These are phyloP conservation scores for Lithophane socia DNA, from an alignment of 2,888 invertebrate species.

Conservation along the genomic window DNA sequence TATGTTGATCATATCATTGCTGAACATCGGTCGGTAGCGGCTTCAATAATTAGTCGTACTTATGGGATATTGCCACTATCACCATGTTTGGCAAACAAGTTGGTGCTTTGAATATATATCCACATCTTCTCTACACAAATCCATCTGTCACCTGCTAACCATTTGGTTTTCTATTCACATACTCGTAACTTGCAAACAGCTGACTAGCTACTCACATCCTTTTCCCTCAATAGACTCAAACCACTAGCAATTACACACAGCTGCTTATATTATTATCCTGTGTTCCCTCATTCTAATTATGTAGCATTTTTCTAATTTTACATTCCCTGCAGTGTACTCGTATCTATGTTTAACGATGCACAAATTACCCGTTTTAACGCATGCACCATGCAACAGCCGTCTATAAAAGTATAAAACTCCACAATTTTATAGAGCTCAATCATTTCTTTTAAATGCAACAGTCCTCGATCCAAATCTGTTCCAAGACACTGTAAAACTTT, in stretches of 20 bases:
- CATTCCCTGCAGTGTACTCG: conserved; percentile 43
- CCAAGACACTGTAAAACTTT: conserved; percentile 43
- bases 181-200: neutral
- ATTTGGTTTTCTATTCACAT: conserved; percentile 6
- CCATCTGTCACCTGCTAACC: neutral
- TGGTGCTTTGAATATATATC: neutral
- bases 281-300: conserved; percentile 42
- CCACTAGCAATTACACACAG: conserved; percentile 44
- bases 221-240: conserved; percentile 24
- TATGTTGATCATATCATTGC: conserved; percentile 23
- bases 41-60: conserved; percentile 9
- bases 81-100: neutral
- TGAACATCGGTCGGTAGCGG: neutral
- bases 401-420: conserved; percentile 55
- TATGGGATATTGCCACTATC: neutral
- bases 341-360: conserved; percentile 59
- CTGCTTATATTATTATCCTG: conserved; percentile 38
- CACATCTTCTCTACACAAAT: neutral
- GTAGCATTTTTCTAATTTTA: conserved; percentile 63
- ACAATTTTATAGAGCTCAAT: conserved; percentile 43
- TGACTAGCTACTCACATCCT: neutral
- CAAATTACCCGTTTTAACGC: conserved; percentile 61
- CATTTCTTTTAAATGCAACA: conserved; percentile 54
- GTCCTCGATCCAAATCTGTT: conserved; percentile 54
- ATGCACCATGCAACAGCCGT: conserved; percentile 45